phyloP scores from a whole-genome alignment of 2,888 invertebrate species.

The Troilus luridus region DNA sequence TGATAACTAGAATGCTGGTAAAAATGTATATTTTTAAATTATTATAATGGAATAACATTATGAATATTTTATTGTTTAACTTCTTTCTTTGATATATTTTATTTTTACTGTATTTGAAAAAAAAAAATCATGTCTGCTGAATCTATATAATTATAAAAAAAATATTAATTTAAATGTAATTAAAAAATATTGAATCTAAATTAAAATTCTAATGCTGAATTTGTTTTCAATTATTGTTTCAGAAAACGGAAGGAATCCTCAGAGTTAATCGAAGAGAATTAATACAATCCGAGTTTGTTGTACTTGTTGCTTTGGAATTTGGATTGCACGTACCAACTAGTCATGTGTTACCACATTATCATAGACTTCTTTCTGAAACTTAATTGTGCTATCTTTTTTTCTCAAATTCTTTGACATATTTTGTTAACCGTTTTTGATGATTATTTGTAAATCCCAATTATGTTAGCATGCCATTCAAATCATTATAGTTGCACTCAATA shows the following conservation, averaged over 20 bases:
- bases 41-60: too few relatives aligned
- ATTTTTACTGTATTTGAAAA: too few relatives aligned
- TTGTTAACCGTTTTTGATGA: neutral
- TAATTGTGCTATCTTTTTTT: constrained; percentile 68
- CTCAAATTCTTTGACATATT: neutral
- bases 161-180: too few relatives aligned
- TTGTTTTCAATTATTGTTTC: constrained; percentile 67
- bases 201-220: neutral
- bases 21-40: too few relatives aligned
- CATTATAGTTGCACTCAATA: neutral
- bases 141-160: too few relatives aligned
- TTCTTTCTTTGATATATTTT: too few relatives aligned
- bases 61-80: too few relatives aligned
- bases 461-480: neutral
- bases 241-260: constrained; percentile 93
- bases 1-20: too few relatives aligned
- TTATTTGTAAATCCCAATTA: neutral
- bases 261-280: constrained; percentile 92
- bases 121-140: too few relatives aligned
- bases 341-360: constrained; percentile 95
- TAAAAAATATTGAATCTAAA: neutral
- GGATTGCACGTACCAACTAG: constrained; percentile 91
- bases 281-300: constrained; percentile 93
- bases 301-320: constrained; percentile 94
- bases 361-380: constrained; percentile 92